Base-by-base conservation (phyloP, 2,888 invertebrate species). In the Anoncus sp. region DNA sequence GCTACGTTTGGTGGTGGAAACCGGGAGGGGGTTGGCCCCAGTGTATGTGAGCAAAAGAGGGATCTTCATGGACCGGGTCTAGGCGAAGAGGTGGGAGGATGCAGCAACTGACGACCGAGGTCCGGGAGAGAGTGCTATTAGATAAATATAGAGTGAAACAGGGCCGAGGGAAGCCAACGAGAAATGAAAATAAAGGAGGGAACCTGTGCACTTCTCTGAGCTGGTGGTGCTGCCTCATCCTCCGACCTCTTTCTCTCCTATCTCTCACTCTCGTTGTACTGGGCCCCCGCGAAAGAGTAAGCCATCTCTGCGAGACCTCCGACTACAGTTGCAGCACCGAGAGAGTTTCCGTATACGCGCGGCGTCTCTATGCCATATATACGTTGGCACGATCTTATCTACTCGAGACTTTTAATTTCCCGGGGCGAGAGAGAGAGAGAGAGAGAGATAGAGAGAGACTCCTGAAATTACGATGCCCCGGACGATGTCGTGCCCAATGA, bases 71-170 rank as follows among this genome's bases (percentile, higher is more conserved):
- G 40, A 57, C 40, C 38, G 40, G 47, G 63, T 10, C 47, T 20
- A 16, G n/a, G 43, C 62, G 38, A 24, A 43, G 18, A 59, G 55
- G 63, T 63, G 63, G 38, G 66, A 51, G 47, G 20, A n/a, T n/a
- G 45, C 45, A 40, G 62, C 16, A 55, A 53, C 73, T 72, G 76
- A 77, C 67, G 78, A 83, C 80, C 78, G 77, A 77, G 81, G 84
- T 85, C 77, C 83, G 83, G 82, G 82, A 74, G 82, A 74, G 77
- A 84, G 83, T 84, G 84, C 89, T 88, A 87, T 88, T 88, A 88
- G 88, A 89, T 89, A 88, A 88, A 88, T 88, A 89, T 87, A 86
- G 86, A 87, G 87, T 85, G 88, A 84, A 88, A 85, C 85, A 84
- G 82, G 81, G 80, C 51, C 57, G 67, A 43, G 69, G 66, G 45